Base-by-base conservation (phyloP, 2,113 vertebrate genomes). In the Leucopsar rothschildi region DNA sequence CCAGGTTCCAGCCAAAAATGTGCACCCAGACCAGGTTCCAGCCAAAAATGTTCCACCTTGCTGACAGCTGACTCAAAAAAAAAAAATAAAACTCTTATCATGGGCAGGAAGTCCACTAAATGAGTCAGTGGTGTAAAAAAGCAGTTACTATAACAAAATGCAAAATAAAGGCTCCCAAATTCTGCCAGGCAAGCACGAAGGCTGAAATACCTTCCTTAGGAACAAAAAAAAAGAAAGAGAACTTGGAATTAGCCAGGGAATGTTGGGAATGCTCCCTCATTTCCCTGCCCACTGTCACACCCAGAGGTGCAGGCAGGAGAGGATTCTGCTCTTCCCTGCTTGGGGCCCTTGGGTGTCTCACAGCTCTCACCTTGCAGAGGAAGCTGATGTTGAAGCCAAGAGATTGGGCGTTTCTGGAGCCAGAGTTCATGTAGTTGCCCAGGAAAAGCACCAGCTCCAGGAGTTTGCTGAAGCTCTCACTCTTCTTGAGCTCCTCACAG, bases 361-460 rank as follows among this genome's bases (percentile, higher is more conserved):
- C 49, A 50, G 27, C 93, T 6, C 49, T 97, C 98, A 99, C 99
- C 99, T 99, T 99, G 98, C 98, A 99, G 45, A 99, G 99, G 82
- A 99, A 99, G 96, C 95, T 99, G 97, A 99, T 94, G 96, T 99
- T 99, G 98, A 99, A 99, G 33, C 99, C 99, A 10, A 99, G 98
- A 3, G 99, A 99, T 27, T 99, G 99, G 25, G 99, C 99, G 3
- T 99, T 99, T 95, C 99, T 98, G 33, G 99, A 99, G 82, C 99
- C 99, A 2, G 99, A 98, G 63, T 99, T 99, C 99, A 99, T 99
- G 98, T 99, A 99, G 97, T 99, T 99, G 35, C 99, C 99, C 42
- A 99, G 97, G 83, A 99, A 97, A 35, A 99, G 97, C 63, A 99
- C 98, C 82, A 99, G 45, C 89, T 99, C 99, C 84, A 99, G 96